Conservation (phyloP, 2,113 vertebrate genomes). For the Catharus bicknelli region DNA sequence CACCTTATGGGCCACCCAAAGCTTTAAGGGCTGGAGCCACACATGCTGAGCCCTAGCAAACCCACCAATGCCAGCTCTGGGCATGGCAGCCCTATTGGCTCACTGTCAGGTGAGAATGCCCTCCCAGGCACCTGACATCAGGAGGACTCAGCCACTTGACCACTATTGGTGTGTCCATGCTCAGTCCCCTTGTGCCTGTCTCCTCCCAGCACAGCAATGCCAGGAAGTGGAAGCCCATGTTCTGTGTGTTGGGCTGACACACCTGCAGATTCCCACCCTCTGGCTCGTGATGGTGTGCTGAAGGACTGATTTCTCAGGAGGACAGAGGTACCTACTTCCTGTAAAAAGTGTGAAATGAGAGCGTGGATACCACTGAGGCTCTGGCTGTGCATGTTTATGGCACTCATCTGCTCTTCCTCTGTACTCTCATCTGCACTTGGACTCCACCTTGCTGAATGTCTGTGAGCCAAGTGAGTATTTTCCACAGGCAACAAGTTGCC, state of each 20-base stretch:
- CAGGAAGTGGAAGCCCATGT: fast-evolving
- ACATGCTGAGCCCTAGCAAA: neutral
- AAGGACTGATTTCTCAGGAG: neutral
- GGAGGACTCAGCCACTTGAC: neutral
- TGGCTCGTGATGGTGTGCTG: fast-evolving
- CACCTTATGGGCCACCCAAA: neutral
- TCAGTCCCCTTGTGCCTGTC: neutral
- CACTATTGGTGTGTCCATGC: fast-evolving
- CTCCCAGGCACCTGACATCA: fast-evolving
- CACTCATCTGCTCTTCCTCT: neutral
- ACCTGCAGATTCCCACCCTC: neutral
- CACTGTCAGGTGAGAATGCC: fast-evolving
- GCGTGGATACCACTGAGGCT: neutral
- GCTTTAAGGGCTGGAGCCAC: neutral
- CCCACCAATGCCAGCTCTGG: fast-evolving
- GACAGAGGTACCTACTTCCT: neutral
- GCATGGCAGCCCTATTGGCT: neutral
- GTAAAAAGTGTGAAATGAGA: neutral
- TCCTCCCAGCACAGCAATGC: neutral
- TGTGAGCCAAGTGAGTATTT: neutral
- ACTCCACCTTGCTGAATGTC: neutral
- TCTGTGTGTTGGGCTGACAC: fast-evolving
- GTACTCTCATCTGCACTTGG: neutral
- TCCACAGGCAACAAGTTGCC: neutral
- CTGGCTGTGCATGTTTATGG: neutral